Base-by-base conservation (phyloP, 2,888 invertebrate genomes). In the Xiphydria camelus region DNA sequence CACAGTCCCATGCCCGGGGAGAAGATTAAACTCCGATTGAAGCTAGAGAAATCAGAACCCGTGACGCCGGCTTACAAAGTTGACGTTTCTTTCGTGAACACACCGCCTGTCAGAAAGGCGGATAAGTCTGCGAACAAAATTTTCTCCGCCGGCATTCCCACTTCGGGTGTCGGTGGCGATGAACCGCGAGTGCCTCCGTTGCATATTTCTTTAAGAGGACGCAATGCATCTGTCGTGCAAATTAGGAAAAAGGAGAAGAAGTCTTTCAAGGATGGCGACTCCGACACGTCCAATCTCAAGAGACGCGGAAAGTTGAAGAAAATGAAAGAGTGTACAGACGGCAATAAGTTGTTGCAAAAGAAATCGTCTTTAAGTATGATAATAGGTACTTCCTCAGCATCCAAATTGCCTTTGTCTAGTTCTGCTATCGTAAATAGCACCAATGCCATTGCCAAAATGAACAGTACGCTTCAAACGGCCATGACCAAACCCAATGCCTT, bases 141-240 rank as follows among this genome's bases (percentile, higher is more conserved):
- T 21, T 80, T 80, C 34, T 76, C 78, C 48, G 70, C 78, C 4
- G 75, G 76, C 0, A 51, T 65, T 17, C 55, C 64, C 38, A 59
- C 61, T 58, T 52, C 65, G 50, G 53, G 61, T 2, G 51, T 57
- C 59, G 49, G 54, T 9, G 53, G 56, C 9, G 90, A 89, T 50
- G 91, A 91, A 62, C 85, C 88, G 4, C 80, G 91, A 42, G 94
- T 94, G 34, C 93, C 94, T 5, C 94, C 93, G 1, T 78, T 93
- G 49, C 93, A 93, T 72, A 93, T 94, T 62, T 91, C 91, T 45
- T 77, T 94, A 29, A 81, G 92, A 47, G 91, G 91, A 1, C 82
- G 91, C 45, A 91, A 91, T 71, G 79, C 81, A 12, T 89, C 90
- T 0, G 90, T 90, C 26, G 90, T 93, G 35, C 91, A 91, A 59